Conservation (phyloP, 2,888 invertebrate species). For the Athrips mouffetella region DNA sequence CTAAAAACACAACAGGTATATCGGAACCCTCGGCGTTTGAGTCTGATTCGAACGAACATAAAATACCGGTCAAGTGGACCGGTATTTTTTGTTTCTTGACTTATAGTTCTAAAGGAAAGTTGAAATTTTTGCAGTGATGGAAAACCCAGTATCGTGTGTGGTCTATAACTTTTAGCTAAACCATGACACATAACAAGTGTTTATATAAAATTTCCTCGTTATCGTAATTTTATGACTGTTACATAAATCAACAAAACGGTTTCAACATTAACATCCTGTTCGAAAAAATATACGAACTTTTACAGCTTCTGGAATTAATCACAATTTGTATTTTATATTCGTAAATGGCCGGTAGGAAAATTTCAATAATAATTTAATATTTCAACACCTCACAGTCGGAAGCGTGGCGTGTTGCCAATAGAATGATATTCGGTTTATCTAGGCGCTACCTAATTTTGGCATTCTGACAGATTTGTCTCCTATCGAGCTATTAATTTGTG, state of each 20-base stretch:
- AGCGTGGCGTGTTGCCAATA: slow-evolving; percentile 34
- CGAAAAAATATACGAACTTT: slow-evolving; percentile 23
- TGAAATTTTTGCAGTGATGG: too few species aligned
- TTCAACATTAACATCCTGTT: slow-evolving; percentile 31
- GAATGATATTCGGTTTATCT: slow-evolving; percentile 43
- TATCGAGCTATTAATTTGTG: slow-evolving; percentile 32
- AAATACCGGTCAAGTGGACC: too few species aligned
- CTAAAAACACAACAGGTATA: too few species aligned
- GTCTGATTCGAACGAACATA: too few species aligned
- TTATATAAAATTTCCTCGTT: not conserved
- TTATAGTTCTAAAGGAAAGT: too few species aligned
- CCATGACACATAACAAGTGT: not conserved
- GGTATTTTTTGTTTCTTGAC: too few species aligned
- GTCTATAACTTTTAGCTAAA: too few species aligned
- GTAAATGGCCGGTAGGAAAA: slow-evolving; percentile 25
- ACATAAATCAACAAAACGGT: not conserved
- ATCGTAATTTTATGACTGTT: not conserved
- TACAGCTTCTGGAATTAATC: slow-evolving; percentile 27
- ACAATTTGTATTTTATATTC: slow-evolving; percentile 25
- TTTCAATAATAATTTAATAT: slow-evolving; percentile 29
- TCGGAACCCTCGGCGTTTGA: too few species aligned
- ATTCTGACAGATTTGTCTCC: slow-evolving; percentile 44
- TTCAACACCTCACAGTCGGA: slow-evolving; percentile 26
- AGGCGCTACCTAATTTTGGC: slow-evolving; percentile 56
- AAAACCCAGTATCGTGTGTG: too few species aligned